These are phyloP conservation scores for Drosophila ananassae DNA, from an alignment of 1,140 invertebrate genomes.

Conservation along the genomic window DNA sequence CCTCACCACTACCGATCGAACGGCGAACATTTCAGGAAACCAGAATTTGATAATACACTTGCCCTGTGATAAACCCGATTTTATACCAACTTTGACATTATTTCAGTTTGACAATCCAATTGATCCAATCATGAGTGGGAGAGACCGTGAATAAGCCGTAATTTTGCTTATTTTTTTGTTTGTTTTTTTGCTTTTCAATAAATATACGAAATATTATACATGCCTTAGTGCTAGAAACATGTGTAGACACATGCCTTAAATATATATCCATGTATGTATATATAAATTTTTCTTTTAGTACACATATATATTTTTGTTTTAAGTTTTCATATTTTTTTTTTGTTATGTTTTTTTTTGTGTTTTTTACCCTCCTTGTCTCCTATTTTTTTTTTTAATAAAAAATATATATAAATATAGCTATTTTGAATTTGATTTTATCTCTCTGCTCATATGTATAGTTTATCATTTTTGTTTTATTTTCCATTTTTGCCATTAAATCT, in stretches of 20 bases:
- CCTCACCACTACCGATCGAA: slow-evolving; percentile 11
- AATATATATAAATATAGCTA: slow-evolving; percentile 81
- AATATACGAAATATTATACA: slow-evolving; percentile 75
- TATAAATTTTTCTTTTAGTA: slow-evolving; percentile 70
- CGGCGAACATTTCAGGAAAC: slow-evolving; percentile 39
- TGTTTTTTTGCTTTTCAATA: slow-evolving; percentile 35
- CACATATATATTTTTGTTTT: slow-evolving; percentile 62
- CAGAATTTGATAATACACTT: slow-evolving; percentile 30
- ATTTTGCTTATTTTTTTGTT: slow-evolving; percentile 12
- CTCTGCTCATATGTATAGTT: slow-evolving; percentile 81
- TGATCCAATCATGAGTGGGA: slow-evolving; percentile 20
- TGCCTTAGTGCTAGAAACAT: slow-evolving; percentile 70
- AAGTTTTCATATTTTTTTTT: slow-evolving; percentile 32
- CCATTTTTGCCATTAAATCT: slow-evolving; percentile 47
- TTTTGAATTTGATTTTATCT: slow-evolving; percentile 80
- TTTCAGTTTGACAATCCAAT: slow-evolving; percentile 5
- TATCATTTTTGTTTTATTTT: slow-evolving; percentile 55
- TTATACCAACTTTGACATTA: slow-evolving; percentile 25
- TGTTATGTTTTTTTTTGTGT: slow-evolving; percentile 30
- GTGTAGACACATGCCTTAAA: slow-evolving; percentile 67
- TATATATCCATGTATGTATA: slow-evolving; percentile 66
- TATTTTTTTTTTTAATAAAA: slow-evolving; percentile 66
- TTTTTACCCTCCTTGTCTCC: slow-evolving; percentile 27
- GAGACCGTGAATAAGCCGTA: slow-evolving; percentile 42
- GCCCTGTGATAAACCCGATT: slow-evolving; percentile 13